Conservation (phyloP, 2,888 invertebrate genomes). For the Argyra leucocephala region DNA sequence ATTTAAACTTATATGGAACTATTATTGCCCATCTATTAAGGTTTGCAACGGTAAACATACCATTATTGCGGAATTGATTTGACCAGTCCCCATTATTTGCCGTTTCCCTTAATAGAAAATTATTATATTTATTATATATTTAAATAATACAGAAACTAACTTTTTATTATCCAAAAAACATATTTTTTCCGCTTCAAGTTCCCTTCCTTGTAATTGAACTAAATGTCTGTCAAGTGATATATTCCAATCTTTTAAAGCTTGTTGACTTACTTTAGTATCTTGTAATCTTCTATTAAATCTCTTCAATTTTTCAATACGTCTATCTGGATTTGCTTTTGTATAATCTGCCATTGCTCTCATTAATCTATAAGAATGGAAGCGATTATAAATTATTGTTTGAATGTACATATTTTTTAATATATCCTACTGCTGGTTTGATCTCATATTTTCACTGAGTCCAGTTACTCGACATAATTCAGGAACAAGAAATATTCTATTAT, state of each 20-base stretch:
- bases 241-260: slow-evolving; percentile 64
- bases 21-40: slow-evolving; percentile 44
- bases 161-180: slow-evolving; percentile 43
- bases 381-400: background rate
- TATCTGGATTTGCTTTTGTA: slow-evolving; percentile 69
- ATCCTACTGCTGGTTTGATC: slow-evolving; percentile 27
- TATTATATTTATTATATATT: background rate
- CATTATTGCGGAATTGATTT: slow-evolving; percentile 49
- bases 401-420: background rate
- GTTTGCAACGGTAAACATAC: slow-evolving; percentile 37
- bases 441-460: slow-evolving; percentile 65
- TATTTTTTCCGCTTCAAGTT: slow-evolving; percentile 57
- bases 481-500: slow-evolving; percentile 58
- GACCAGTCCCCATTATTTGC: slow-evolving; percentile 70
- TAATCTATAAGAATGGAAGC: slow-evolving; percentile 29
- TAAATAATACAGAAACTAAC: slow-evolving; percentile 23
- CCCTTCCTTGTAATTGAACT: slow-evolving; percentile 56
- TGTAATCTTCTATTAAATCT: slow-evolving; percentile 57
- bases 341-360: slow-evolving; percentile 64
- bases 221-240: slow-evolving; percentile 54
- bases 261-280: slow-evolving; percentile 44
- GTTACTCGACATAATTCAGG: slow-evolving; percentile 82
- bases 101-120: slow-evolving; percentile 28
- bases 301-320: slow-evolving; percentile 56
- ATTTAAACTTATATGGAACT: slow-evolving; percentile 29